Base-by-base conservation (phyloP, 2,797 vertebrate species). In the Mormyrops attenuatus region DNA sequence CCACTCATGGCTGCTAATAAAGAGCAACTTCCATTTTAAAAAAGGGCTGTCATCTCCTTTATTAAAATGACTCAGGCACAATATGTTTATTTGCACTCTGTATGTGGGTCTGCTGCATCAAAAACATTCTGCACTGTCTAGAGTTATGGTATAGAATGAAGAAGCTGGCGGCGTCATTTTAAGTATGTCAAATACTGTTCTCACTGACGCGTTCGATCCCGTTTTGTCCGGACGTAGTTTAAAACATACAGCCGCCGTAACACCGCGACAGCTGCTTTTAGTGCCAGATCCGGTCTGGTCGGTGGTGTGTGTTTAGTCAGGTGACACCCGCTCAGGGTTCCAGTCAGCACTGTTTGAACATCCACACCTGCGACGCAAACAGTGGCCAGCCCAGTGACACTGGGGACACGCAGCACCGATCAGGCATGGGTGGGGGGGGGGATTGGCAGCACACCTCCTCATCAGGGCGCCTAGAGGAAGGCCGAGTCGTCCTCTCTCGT, bases 401-500 rank as follows among this genome's bases (percentile, higher is more conserved):
- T 30, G 63, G 26, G 22, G 26, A 11, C 63, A 66, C 9, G 9
- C 22, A 66, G 26, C 0, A 3, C 26, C 13, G 63, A 30, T 13
- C 57, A 9, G 57, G 57, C 1, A 2, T 5, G 53, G 53, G 53
- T 17, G 53, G 17, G 53, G 41, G 41, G 52, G 52, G 13, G 53
- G 55, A 20, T n/a, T n/a, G 5, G 6, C n/a, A 2, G 77, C 93
- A 87, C 93, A 97, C 93, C 94, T 96, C 95, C 5, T 97, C 95
- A 1, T 96, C 95, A 66, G 92, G 90, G 88, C 93, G 94, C 94
- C 97, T 97, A 90, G 96, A 93, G 50, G 96, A 92, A 88, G 95
- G 95, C 52, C 96, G 92, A 11, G 93, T 93, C 86, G 93, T 95
- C 92, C 97, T 96, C 84, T 96, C 98, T 90, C 97, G 95, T 92